Evolutionary conservation across 2,888 invertebrate species (phyloP), one percentile per base, ranked within the genome.

Genomic region (Pseudanteris insignis): DNA sequence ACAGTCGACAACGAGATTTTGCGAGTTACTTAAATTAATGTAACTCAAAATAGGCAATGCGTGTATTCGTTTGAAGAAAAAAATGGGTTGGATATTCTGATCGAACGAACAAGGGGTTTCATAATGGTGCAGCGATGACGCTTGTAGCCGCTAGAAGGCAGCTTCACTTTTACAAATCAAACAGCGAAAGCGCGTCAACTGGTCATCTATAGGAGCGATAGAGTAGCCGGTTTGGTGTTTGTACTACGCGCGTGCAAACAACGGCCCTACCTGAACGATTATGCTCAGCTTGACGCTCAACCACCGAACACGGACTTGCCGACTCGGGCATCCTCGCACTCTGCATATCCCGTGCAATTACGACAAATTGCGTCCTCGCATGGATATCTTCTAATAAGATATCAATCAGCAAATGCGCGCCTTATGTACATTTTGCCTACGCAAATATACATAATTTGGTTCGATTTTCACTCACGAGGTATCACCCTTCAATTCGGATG

Each of bases 91-190:
- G 46, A 46, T 60, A 54, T 54, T 43, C 47, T 43, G 51, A n/a
- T n/a, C n/a, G 48, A 60, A 43, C 46, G 37, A 24, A 43, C 48
- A 53, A 59, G 47, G 44, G 43, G 60, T 53, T 54, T 54, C 43
- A 54, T 60, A 54, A 60, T 48, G 48, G 54, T 53, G 34, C 34
- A 30, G 29, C 38, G 15, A 25, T 25, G 34, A 51, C 29, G 51
- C 30, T 44, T 40, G 59, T 59, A 47, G 40, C 26, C 28, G 37
- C 36, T 59, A 37, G 59, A 46, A 47, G 50, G 57, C 63, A 51
- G 65, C 64, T 73, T 73, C 70, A 72, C 73, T 74, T 74, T 74
- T 72, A 72, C 73, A 74, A 75, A 73, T 73, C 75, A 75, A 75
- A 75, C 69, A 75, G 69, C 63, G 64, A 63, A 44, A 54, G 60